phyloP scores from a whole-genome alignment of 1,140 invertebrate species.

The Ptiloglossa arizonensis region DNA sequence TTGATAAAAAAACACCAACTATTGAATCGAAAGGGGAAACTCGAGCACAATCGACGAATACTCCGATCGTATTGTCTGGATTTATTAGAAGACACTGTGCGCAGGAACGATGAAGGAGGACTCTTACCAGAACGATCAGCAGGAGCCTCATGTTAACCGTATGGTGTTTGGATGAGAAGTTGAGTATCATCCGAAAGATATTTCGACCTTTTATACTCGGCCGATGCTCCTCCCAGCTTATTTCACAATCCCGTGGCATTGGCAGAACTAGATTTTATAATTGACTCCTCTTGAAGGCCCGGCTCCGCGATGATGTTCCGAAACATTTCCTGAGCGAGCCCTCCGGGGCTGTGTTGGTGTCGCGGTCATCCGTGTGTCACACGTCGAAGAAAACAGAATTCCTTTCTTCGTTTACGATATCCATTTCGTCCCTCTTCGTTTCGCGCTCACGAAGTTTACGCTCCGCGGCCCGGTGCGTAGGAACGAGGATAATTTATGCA shows the following conservation, averaged over 20 bases:
- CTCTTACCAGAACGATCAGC: conserved; percentile 76
- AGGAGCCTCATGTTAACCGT: conserved; percentile 77
- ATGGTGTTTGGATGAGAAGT: conserved; percentile 70
- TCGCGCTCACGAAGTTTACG: not conserved
- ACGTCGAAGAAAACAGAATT: conserved; percentile 18
- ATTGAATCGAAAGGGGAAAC: too few relatives aligned
- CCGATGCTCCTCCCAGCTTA: conserved; percentile 70
- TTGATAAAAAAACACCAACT: too few relatives aligned
- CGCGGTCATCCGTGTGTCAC: not conserved
- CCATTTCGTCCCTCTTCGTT: not conserved
- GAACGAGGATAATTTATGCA: conserved; percentile 61
- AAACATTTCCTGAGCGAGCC: not conserved
- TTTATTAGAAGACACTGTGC: too few relatives aligned
- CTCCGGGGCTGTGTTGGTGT: conserved; percentile 28
- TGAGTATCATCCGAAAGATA: conserved; percentile 67
- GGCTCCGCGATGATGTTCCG: not conserved
- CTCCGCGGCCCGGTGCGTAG: not conserved
- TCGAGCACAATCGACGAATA: too few relatives aligned
- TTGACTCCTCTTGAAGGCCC: conserved; percentile 63
- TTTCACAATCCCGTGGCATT: conserved; percentile 76
- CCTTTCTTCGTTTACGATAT: not conserved
- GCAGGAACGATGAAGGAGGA: conserved; percentile 1
- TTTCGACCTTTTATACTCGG: conserved; percentile 80
- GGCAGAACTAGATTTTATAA: conserved; percentile 77
- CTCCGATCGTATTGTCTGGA: too few relatives aligned